Evolutionary conservation across 2,888 invertebrate genomes (phyloP).

Genomic region (Eueremaeus valkanovi): DNA sequence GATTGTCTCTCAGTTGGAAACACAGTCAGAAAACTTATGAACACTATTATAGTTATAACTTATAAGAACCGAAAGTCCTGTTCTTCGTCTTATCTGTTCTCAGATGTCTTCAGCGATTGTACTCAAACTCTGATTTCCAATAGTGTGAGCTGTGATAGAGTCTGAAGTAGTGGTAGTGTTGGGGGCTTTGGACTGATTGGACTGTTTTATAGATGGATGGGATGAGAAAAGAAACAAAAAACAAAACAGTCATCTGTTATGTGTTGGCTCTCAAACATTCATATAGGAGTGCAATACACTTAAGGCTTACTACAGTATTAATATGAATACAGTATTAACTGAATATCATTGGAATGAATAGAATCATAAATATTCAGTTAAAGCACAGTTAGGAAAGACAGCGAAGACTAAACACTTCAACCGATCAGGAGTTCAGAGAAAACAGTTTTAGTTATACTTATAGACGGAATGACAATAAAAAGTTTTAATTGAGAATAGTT

Average conservation of each 20-base stretch:
- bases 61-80: background rate
- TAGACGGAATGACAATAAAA: background rate
- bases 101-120: conserved; percentile 29
- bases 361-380: conserved; percentile 4
- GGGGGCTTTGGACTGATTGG: conserved; percentile 11
- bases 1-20: conserved; percentile 10
- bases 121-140: conserved; percentile 18
- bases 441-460: background rate
- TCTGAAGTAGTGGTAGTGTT: background rate
- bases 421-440: background rate
- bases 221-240: conserved; percentile 2
- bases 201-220: conserved; percentile 12
- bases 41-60: background rate
- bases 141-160: background rate
- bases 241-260: conserved; percentile 17
- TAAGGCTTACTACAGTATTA: background rate
- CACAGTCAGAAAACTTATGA: background rate
- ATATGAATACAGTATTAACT: background rate
- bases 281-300: background rate
- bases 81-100: background rate
- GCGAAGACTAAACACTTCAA: background rate
- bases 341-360: conserved; percentile 8
- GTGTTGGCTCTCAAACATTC: conserved; percentile 9
- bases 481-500: background rate
- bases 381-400: background rate